Percentiles rank a stretch among this genome's conserved stretches.
phyloP scores from a whole-genome alignment of 2,797 vertebrate genomes.

The Takifugu rubripes region DNA sequence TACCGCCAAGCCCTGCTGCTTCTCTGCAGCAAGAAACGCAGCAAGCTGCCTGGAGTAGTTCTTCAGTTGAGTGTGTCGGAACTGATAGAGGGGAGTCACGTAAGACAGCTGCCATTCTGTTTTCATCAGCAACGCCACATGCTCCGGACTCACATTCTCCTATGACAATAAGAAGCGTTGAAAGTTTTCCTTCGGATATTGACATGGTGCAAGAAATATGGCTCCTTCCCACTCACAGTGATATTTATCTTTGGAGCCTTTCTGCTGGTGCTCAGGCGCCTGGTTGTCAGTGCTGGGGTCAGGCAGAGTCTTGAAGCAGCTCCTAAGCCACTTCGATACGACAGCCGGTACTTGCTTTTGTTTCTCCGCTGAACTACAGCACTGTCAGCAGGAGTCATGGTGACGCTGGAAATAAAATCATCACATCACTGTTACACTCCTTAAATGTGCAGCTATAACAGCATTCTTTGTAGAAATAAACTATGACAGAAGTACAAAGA shows the following conservation, averaged over 20 bases:
- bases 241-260: conserved; percentile 51
- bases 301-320: conserved; percentile 53
- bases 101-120: conserved; percentile 88
- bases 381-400: conserved; percentile 49
- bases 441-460: neutral
- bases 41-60: conserved; percentile 82
- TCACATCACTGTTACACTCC: neutral
- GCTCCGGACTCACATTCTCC: conserved; percentile 72
- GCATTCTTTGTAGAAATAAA: neutral
- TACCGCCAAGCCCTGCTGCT: conserved; percentile 82
- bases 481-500: too few species aligned
- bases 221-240: conserved; percentile 55
- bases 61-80: conserved; percentile 75
- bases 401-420: conserved; percentile 37
- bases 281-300: conserved; percentile 54
- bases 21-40: conserved; percentile 82
- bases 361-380: conserved; percentile 44
- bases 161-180: conserved; percentile 36
- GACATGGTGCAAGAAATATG: neutral
- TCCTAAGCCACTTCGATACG: conserved; percentile 62
- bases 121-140: conserved; percentile 73
- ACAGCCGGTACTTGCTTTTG: conserved; percentile 60
- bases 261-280: conserved; percentile 63
- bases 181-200: neutral
- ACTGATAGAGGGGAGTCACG: conserved; percentile 87